Conservation (phyloP, 1,140 invertebrate genomes). For the Drosophila chauvacae region DNA sequence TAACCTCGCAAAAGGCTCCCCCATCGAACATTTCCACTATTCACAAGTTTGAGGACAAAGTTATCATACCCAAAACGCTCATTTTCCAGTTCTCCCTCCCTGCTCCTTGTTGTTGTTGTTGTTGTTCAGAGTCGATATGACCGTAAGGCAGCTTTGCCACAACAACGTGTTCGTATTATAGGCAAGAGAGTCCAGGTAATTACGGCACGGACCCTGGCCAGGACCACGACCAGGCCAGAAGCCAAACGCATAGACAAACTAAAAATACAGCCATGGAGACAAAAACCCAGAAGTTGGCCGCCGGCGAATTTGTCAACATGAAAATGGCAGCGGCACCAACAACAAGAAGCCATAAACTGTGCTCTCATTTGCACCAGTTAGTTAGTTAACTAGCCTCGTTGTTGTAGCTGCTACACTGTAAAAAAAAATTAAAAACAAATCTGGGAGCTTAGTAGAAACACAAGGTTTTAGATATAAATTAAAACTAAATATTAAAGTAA, state of each 20-base stretch:
- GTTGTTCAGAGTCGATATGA: constrained; percentile 28
- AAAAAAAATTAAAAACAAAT: neutral
- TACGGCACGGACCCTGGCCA: constrained; percentile 43
- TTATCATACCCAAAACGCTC: constrained; percentile 49
- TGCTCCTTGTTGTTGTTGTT: neutral
- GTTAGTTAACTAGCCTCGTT: constrained; percentile 24
- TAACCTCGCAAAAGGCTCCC: constrained; percentile 9
- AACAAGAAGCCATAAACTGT: constrained; percentile 66
- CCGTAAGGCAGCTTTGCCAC: constrained; percentile 51
- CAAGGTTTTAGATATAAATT: no score
- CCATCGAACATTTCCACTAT: constrained; percentile 24
- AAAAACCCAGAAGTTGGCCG: constrained; percentile 61
- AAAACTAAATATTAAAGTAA: no score
- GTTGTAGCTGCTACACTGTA: constrained; percentile 16
- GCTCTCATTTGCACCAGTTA: constrained; percentile 72
- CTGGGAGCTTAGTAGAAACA: neutral
- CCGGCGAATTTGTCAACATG: constrained; percentile 70
- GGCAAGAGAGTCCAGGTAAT: constrained; percentile 70
- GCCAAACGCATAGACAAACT: constrained; percentile 47
- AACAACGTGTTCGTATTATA: constrained; percentile 70
- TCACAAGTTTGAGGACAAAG: constrained; percentile 35
- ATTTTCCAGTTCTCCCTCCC: constrained; percentile 28
- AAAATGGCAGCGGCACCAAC: constrained; percentile 38
- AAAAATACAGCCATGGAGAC: constrained; percentile 29
- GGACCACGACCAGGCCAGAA: constrained; percentile 45